These are phyloP conservation scores for Leptobrachium leishanense DNA, from an alignment of 2,113 vertebrate genomes.

Conservation along the genomic window DNA sequence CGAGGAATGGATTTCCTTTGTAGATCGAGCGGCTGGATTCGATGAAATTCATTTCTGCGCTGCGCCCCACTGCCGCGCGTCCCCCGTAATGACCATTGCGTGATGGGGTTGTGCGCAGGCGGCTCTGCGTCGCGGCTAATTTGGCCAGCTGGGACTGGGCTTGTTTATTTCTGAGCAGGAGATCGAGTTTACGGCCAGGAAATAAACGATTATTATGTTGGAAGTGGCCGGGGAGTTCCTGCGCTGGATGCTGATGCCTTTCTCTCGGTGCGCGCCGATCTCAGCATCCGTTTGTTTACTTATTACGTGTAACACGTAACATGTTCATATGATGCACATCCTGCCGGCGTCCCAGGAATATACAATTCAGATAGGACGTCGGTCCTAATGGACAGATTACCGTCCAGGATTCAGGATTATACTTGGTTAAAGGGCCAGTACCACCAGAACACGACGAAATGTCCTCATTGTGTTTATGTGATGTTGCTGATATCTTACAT, in stretches of 20 bases:
- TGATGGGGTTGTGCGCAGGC: conserved; percentile 22
- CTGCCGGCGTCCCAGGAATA: too few species aligned
- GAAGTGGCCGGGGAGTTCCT: conserved; percentile 30
- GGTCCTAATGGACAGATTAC: too few species aligned
- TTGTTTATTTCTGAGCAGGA: conserved; percentile 23
- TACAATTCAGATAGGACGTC: too few species aligned
- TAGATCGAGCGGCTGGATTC: conserved; percentile 34
- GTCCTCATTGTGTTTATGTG: too few species aligned
- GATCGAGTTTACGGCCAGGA: conserved; percentile 29
- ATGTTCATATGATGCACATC: too few species aligned
- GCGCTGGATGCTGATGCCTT: background rate
- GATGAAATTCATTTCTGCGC: conserved; percentile 39
- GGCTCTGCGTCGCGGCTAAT: conserved; percentile 14
- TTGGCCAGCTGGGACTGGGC: conserved; percentile 36
- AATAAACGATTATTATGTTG: conserved; percentile 38
- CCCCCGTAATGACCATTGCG: conserved; percentile 38
- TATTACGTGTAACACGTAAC: too few species aligned
- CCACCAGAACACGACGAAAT: too few species aligned
- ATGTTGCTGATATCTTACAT: too few species aligned
- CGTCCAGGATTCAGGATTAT: too few species aligned
- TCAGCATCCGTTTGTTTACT: background rate
- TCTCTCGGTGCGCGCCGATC: conserved; percentile 10
- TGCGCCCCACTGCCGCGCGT: conserved; percentile 4
- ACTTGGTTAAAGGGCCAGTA: too few species aligned
- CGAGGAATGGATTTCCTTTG: conserved; percentile 48